Base-by-base conservation (phyloP, 2,113 vertebrate genomes). In the Ceyx margarethae region DNA sequence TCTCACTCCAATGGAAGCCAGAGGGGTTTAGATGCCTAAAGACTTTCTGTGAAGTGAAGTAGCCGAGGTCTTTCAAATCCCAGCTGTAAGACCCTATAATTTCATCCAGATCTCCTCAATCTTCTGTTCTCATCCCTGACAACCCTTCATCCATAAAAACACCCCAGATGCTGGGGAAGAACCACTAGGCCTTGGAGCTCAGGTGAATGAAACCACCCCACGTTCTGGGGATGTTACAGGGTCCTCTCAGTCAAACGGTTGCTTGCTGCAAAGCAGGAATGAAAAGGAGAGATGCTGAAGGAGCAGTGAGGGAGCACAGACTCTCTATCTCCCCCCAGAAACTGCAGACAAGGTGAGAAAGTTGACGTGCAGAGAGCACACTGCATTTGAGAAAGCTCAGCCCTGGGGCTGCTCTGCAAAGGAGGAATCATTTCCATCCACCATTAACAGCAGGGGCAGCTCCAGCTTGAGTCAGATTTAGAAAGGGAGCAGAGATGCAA, bases 211-310 rank as follows among this genome's bases (percentile, higher is more conserved):
- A n/a, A 8, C 37, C 37, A 18, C 8, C 4, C 3, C 25, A 8
- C 0, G 0, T 16, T 10, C 20, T 15, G 40, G 42, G 45, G 48
- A 26, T 37, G 56, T 4, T 58, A 51, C 5, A 1, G 46, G 31
- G 23, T 42, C 48, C 29, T 78, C 40, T 15, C 37, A 53, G 85
- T 7, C 66, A 60, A 15, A 2, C 4, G 31, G 43, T 2, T 53
- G 8, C 25, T 15, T 20, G 18, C 26, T 68, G 35, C 69, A 61
- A 16, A n/a, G 22, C 43, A 60, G 81, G 43, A 40, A 16, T 11
- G 33, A 37, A 51, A 20, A 74, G 16, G 29, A 71, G 43, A 45
- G 77, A 17, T 42, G 58, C 18, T 68, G 25, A 13, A 26, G 37
- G 56, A 72, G 45, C 19, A 72, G 17, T 1, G 2, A 19, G 31